phyloP scores from a whole-genome alignment of 2,888 invertebrate genomes.

The Spisula solida region DNA sequence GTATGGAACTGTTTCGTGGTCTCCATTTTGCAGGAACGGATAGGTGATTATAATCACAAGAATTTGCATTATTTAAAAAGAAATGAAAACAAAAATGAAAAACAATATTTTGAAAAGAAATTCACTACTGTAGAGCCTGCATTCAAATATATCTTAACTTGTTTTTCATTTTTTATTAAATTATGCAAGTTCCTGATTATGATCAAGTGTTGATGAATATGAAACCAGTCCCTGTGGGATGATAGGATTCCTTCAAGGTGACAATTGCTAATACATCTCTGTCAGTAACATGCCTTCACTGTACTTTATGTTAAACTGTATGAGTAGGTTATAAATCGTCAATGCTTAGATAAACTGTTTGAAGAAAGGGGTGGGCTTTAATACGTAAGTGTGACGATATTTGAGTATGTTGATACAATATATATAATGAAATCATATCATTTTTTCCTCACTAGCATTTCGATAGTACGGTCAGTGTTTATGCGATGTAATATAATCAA shows the following conservation, averaged over 20 bases:
- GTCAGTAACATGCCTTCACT: no score
- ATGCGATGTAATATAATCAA: not conserved
- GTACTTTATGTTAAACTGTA: not conserved
- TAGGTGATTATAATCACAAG: no score
- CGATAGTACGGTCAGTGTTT: not conserved
- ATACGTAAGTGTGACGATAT: conserved; percentile 3
- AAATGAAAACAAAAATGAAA: no score
- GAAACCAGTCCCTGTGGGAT: not conserved
- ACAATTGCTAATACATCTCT: not conserved
- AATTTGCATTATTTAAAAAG: no score
- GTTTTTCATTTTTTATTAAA: no score
- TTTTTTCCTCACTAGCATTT: conserved; percentile 3
- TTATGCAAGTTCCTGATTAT: no score
- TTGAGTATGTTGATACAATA: not conserved
- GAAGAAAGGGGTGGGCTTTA: not conserved
- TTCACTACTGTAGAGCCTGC: no score
- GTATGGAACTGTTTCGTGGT: no score
- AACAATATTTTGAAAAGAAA: no score
- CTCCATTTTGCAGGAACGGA: no score
- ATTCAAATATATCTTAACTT: no score
- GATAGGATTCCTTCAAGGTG: not conserved
- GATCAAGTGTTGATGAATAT: no score
- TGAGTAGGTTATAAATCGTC: not conserved
- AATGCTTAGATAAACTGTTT: not conserved
- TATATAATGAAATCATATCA: not conserved